Conservation (phyloP, 2,888 invertebrate genomes). For the Amitus sp. region DNA sequence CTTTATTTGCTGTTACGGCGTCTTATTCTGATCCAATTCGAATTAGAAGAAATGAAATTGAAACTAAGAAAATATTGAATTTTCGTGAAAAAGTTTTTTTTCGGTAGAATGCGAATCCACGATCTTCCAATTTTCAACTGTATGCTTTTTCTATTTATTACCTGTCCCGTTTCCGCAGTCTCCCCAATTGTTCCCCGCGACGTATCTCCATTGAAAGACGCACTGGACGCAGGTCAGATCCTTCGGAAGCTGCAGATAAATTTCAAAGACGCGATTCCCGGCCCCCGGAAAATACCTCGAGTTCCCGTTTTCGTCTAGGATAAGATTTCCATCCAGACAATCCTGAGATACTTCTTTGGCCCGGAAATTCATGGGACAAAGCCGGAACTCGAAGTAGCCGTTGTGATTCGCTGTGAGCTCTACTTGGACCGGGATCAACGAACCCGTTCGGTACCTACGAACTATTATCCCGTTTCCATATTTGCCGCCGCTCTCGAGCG, state of each 20-base stretch:
- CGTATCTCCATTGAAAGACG: conserved; percentile 88
- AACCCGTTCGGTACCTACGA: conserved; percentile 77
- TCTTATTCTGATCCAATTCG: no score
- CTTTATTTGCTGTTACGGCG: no score
- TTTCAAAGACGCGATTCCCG: conserved; percentile 83
- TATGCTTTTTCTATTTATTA: conserved; percentile 28
- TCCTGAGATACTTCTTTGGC: conserved; percentile 76
- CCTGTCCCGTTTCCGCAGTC: conserved; percentile 62
- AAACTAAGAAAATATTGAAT: no score
- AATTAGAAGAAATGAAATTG: no score
- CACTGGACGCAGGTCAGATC: conserved; percentile 82
- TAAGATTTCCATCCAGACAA: conserved; percentile 79
- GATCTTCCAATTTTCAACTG: not conserved
- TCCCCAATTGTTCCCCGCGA: conserved; percentile 74
- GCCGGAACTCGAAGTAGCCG: conserved; percentile 86
- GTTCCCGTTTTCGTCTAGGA: conserved; percentile 69
- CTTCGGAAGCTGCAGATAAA: conserved; percentile 73
- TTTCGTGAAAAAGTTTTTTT: no score
- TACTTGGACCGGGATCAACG: conserved; percentile 77
- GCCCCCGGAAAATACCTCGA: conserved; percentile 79
- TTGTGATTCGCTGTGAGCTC: conserved; percentile 90
- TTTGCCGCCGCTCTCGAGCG: conserved; percentile 85
- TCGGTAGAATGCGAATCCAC: no score
- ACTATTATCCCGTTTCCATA: conserved; percentile 86
- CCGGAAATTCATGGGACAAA: conserved; percentile 75